Base-by-base conservation (phyloP, 2,797 vertebrate species). In the Uromys caudimaculatus region DNA sequence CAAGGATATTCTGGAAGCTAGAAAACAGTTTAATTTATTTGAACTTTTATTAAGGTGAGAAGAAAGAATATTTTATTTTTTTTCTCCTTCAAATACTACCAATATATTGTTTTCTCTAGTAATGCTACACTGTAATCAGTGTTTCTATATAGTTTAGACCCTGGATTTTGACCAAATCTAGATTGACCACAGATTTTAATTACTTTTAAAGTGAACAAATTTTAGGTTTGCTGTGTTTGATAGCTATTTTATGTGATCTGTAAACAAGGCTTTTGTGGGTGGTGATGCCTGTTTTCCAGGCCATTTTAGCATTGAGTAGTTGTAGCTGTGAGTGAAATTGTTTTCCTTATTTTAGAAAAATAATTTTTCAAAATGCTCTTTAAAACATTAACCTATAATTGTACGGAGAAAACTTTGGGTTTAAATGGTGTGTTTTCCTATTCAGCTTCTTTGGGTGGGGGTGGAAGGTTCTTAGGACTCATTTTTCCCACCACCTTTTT, bases 1-100 rank as follows among this genome's bases (percentile, higher is more conserved):
- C 96, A 76, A 95, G 86, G 93, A 93, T 97, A 95, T 95, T 97
- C 92, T 95, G 90, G 71, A 93, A 96, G 83, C 78, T 97, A 91
- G 79, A 95, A 93, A 93, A 91, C 64, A 95, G 83, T 94, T 93
- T 96, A 41, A 92, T 58, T 91, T 52, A 62, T 3, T 89, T 94
- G 62, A 86, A 93, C 88, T 96, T 96, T 91, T 73, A 90, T 93
- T 54, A 91, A 90, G 41, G 56, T 93, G 90, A 96, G 78, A 93
- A 94, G 95, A 67, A 95, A 67, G 87, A 90, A 96, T 47, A 64
- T 56, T 88, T 35, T 21, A 89, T 88, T 35, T 79, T 3, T 92
- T 92, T 88, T 90, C 38, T 78, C 79, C 44, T 79, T 95, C 38
- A 84, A 58, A 85, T 47, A 90, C 41, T 95, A 75, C 79, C 13